Evolutionary conservation across 2,888 invertebrate genomes (phyloP), one percentile per base, ranked within the genome.

Genomic region (Nemotelus pantherinus): DNA sequence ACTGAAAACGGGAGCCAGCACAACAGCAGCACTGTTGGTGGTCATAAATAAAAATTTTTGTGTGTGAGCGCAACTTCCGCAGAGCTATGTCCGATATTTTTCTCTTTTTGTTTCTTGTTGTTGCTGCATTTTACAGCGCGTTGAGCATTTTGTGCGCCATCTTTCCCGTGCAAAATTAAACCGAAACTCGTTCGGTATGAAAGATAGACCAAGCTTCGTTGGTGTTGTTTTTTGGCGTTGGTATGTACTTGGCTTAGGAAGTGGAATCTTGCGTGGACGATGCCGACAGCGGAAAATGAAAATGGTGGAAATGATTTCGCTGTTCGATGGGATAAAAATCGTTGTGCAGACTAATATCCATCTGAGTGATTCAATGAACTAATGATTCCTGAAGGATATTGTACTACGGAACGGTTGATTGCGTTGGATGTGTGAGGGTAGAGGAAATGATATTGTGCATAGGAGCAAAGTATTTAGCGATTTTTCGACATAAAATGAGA

Each of bases 31-130:
- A 74, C 60, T 50, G 44, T 41, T 74, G 63, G 70, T 39, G 48
- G 50, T 50, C 74, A 63, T 74, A 74, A 74, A 74, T 74, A 74
- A 74, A 74, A 74, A 74, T 74, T 74, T 60, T 74, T 74, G 74
- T 74, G 74, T 74, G 74, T 60, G 60, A 60, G 74, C 74, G 45
- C 47, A 74, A 74, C 60, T 74, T 60, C 74, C 74, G 74, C 74
- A 74, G 43, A 70, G 74, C 48, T 74, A 74, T 74, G 74, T 60
- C 39, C 7, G 63, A 63, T 63, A 43, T 74, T 74, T 60, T 60
- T 45, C 63, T 60, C 7, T 60, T 58, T 5, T 9, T 25, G 25
- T 60, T 60, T 41, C 7, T n/a, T 41, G 4, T 60, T 25, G n/a
- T 25, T 9, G 4, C 57, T 57, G 57, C 25, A 25, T 25, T 25